Evolutionary conservation across 2,113 vertebrate genomes (phyloP).

Genomic region (Hyaena hyaena): DNA sequence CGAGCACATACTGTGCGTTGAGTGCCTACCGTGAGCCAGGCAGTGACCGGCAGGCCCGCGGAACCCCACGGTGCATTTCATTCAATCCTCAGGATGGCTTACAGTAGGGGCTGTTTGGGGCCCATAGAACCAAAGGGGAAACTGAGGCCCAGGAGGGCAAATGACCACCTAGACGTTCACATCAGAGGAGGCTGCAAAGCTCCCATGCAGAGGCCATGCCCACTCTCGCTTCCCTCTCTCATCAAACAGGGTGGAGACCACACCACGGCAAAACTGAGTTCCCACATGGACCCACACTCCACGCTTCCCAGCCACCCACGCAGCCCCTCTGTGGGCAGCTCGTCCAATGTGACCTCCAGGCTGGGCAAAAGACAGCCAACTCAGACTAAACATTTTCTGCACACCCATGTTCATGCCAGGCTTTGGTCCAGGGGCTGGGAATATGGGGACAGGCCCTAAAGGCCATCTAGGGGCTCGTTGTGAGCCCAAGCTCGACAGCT

Average conservation of each 20-base stretch:
- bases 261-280: not conserved
- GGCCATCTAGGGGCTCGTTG: not conserved
- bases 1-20: fast-evolving
- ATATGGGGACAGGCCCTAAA: not conserved
- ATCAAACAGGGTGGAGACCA: not conserved
- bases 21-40: not conserved
- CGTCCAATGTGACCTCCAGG: not conserved
- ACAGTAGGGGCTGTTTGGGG: not conserved
- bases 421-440: not conserved
- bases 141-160: not conserved
- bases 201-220: not conserved
- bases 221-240: not conserved
- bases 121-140: not conserved
- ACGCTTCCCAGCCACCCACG: fast-evolving
- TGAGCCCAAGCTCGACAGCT: not conserved
- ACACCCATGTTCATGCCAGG: not conserved
- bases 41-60: fast-evolving
- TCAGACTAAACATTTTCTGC: not conserved
- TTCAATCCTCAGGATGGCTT: not conserved
- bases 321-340: not conserved
- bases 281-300: not conserved
- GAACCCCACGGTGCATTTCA: fast-evolving
- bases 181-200: not conserved
- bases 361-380: not conserved
- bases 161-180: not conserved